A percentile compares a stretch with the other conserved stretches of the same genome.
Conservation (phyloP, 2,888 invertebrate species). For the Sesia apiformis region DNA sequence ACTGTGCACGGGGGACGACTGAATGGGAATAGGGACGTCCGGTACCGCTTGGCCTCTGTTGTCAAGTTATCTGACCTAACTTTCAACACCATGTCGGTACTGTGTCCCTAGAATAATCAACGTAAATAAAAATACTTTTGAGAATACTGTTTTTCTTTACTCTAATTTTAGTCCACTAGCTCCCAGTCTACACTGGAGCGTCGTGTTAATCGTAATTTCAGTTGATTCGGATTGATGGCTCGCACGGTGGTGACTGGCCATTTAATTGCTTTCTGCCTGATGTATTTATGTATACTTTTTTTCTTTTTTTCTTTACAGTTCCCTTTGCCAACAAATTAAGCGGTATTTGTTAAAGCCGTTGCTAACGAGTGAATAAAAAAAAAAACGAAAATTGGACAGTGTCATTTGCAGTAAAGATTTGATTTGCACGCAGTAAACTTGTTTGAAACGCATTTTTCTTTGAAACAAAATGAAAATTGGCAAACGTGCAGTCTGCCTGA, state of each 20-base stretch:
- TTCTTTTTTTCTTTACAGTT: not conserved
- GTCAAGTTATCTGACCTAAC: too few relatives aligned
- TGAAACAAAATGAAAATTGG: too few relatives aligned
- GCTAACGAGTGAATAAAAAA: not conserved
- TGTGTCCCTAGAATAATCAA: too few relatives aligned
- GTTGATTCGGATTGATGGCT: constrained; percentile 40
- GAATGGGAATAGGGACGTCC: too few relatives aligned
- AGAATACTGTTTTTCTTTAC: too few relatives aligned
- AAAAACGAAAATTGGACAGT: not conserved
- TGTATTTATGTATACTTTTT: constrained; percentile 11
- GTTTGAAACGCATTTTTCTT: too few relatives aligned
- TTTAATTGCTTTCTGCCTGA: constrained; percentile 30
- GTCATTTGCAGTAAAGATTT: not conserved
- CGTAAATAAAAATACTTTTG: too few relatives aligned
- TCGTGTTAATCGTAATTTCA: constrained; percentile 33
- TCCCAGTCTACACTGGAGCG: constrained; percentile 21
- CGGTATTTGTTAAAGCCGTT: not conserved
- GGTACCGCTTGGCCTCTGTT: not conserved
- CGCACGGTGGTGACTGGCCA: constrained; percentile 30
- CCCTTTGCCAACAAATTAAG: not conserved
- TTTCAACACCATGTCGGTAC: too few relatives aligned
- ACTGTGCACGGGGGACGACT: too few relatives aligned
- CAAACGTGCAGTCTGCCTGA: too few relatives aligned
- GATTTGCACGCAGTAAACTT: too few relatives aligned
- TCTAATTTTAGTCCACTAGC: constrained; percentile 3